Conservation (phyloP, 1,140 invertebrate genomes). For the Drosophila suzukii region DNA sequence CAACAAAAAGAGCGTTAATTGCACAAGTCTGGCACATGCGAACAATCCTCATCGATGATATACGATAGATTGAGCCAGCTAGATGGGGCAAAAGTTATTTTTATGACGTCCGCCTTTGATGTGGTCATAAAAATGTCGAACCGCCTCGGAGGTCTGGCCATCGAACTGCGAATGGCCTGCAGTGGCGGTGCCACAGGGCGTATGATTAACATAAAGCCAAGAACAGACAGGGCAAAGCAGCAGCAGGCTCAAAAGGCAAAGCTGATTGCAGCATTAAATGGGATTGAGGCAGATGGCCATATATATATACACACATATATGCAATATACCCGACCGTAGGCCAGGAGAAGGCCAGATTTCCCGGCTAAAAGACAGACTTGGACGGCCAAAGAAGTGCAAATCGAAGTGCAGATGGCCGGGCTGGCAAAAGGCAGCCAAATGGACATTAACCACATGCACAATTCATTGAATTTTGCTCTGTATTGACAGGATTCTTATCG, state of each 20-base stretch:
- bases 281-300: constrained; percentile 51
- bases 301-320: background rate
- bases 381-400: constrained; percentile 44
- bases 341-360: constrained; percentile 28
- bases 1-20: constrained; percentile 40
- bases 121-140: constrained; percentile 36
- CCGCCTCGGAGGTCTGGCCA: background rate
- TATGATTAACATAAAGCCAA: constrained; percentile 75
- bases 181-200: constrained; percentile 50
- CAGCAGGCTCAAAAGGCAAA: constrained; percentile 68
- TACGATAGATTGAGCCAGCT: constrained; percentile 20
- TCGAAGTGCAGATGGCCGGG: constrained; percentile 55
- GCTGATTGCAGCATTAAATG: constrained; percentile 79
- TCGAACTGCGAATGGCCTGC: constrained; percentile 34
- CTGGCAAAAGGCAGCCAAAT: constrained; percentile 58
- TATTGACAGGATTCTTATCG: constrained; percentile 20
- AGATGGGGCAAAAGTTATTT: constrained; percentile 30
- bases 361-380: constrained; percentile 10
- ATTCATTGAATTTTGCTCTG: constrained; percentile 49
- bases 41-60: constrained; percentile 18
- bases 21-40: constrained; percentile 37
- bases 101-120: constrained; percentile 43
- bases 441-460: constrained; percentile 71
- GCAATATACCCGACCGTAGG: background rate
- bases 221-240: constrained; percentile 49